Conservation (phyloP, 2,113 vertebrate genomes). For the Pelvicachromis taeniatus region DNA sequence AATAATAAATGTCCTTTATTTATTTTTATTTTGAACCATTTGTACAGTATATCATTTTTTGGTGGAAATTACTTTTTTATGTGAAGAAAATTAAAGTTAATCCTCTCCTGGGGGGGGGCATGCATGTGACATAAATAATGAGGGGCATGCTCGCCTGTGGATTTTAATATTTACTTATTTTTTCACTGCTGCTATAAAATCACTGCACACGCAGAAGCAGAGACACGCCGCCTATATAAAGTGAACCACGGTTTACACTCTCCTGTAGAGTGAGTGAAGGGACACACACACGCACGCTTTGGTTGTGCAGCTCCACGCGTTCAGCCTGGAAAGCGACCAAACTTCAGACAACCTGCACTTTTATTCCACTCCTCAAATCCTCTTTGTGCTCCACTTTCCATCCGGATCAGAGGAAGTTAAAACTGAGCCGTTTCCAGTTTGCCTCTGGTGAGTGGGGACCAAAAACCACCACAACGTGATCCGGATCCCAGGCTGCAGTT, state of each 20-base stretch:
- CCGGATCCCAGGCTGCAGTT: not conserved
- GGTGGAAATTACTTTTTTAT: not conserved
- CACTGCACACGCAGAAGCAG: not conserved
- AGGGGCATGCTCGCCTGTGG: not conserved
- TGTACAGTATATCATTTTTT: not conserved
- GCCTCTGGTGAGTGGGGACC: not conserved
- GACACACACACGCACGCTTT: not conserved
- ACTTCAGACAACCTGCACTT: not conserved
- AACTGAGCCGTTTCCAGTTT: not conserved
- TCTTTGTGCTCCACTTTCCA: not conserved
- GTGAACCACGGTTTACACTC: constrained; percentile 7
- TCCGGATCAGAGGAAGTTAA: not conserved
- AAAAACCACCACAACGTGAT: not conserved
- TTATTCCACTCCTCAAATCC: not conserved
- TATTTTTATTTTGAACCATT: not conserved
- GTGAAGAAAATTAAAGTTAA: not conserved
- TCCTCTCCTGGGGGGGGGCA: not conserved
- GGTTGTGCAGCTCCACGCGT: constrained; percentile 18
- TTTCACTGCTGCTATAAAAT: not conserved
- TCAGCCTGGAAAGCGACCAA: constrained; percentile 33
- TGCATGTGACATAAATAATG: not conserved
- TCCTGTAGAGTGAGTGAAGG: not conserved
- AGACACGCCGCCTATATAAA: not conserved
- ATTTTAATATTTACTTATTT: not conserved
- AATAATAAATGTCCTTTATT: not conserved